A percentile compares a stretch with the other conserved stretches of the same genome.
Conservation (phyloP, 2,797 vertebrate genomes). For the Lerista edwardsae region DNA sequence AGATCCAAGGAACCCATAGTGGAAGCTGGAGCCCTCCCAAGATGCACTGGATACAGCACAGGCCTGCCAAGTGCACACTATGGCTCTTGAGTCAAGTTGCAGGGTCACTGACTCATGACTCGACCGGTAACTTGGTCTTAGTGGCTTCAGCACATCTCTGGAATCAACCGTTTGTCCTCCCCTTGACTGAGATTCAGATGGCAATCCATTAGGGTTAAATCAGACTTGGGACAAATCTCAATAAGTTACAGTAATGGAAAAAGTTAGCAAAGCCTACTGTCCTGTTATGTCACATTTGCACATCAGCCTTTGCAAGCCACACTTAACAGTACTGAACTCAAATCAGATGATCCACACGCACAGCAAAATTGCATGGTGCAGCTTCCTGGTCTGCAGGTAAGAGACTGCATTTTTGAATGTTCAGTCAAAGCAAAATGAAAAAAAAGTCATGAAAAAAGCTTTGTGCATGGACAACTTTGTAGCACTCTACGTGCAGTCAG, state of each 20-base stretch:
- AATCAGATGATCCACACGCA: not conserved
- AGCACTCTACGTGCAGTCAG: not conserved
- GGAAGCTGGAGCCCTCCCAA: too few species aligned
- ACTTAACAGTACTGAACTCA: not conserved
- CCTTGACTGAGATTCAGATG: too few species aligned
- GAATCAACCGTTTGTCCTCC: too few species aligned
- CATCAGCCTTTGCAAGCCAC: not conserved
- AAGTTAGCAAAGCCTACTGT: not conserved
- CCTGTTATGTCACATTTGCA: not conserved
- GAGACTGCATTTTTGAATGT: not conserved
- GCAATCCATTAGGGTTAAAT: too few species aligned
- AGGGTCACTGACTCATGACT: too few species aligned
- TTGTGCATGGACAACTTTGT: not conserved
- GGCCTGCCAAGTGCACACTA: too few species aligned
- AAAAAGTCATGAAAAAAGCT: too few species aligned
- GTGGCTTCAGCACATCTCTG: too few species aligned
- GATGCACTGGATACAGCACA: too few species aligned
- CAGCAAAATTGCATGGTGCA: not conserved
- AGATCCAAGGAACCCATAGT: too few species aligned
- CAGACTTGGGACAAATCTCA: not conserved
- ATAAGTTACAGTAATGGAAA: not conserved
- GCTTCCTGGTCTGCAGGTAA: not conserved
- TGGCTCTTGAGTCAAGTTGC: too few species aligned
- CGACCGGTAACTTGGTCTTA: too few species aligned
- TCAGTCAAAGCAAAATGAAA: slow-evolving; percentile 2